Conservation (phyloP, 2,888 invertebrate genomes). For the Synergus laeviventris region DNA sequence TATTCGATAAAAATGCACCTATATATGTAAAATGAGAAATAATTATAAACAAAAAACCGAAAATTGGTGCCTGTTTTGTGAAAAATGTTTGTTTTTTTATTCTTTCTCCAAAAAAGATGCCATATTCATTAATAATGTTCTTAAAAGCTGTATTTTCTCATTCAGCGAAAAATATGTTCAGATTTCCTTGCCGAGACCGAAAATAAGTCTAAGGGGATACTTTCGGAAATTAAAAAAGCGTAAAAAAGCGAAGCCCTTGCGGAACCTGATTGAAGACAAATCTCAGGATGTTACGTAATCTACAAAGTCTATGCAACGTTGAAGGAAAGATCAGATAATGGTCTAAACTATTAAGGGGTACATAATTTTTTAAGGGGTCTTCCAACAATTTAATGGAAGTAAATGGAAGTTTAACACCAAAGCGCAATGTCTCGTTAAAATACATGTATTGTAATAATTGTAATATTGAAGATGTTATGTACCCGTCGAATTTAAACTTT, state of each 20-base stretch:
- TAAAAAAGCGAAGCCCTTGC: slow-evolving; percentile 20
- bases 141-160: not conserved
- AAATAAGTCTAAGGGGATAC: slow-evolving; percentile 16
- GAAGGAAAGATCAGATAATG: not conserved
- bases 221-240: slow-evolving; percentile 31
- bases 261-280: slow-evolving; percentile 3
- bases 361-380: not conserved
- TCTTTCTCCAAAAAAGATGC: not conserved
- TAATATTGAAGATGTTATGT: not conserved
- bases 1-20: not conserved
- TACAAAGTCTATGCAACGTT: not conserved
- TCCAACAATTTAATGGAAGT: not conserved
- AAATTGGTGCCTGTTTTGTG: not conserved
- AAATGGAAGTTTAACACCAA: not conserved
- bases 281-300: not conserved
- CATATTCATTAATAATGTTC: not conserved
- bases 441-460: no score
- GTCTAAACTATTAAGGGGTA: not conserved
- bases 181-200: slow-evolving; percentile 36
- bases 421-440: no score
- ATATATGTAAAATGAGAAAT: not conserved
- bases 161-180: not conserved
- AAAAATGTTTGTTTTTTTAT: not conserved
- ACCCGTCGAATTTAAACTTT: slow-evolving; percentile 14
- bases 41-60: not conserved